Evolutionary conservation across 2,113 vertebrate species (phyloP), one percentile per base, ranked within the genome.

Genomic region (Axis porcinus): DNA sequence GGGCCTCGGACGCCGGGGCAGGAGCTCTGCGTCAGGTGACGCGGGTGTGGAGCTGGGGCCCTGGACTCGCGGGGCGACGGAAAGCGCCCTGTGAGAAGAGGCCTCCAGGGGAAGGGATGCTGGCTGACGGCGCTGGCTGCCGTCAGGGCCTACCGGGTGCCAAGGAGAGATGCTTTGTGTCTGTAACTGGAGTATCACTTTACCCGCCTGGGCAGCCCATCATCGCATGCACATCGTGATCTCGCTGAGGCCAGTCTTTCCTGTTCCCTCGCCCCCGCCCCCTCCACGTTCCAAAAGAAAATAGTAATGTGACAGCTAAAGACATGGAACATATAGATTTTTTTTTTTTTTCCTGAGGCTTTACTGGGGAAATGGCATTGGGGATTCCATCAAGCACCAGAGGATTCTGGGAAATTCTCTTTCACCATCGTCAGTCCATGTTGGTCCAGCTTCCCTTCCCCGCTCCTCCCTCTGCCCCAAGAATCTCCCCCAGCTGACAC

Each of bases 91-190:
- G 30, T 13, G 21, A 79, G 50, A 52, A 13, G 55, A 50, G 28
- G 64, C 40, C n/a, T 64, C 23, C 2, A 0, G 0, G 0, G 40
- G 82, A 58, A 30, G 70, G 0, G 0, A 12, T 7, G 8, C 67
- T 1, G 14, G 7, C 23, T 17, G 15, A 8, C 0, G 6, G 86
- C 2, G 3, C 28, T 0, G 4, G 6, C 11, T 0, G 30, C 28
- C 3, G 5, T 10, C 14, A n/a, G 40, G 43, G 45, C 36, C 54
- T 79, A 10, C 19, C 4, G 4, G 8, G 67, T 28, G 45, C 76
- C 60, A 25, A 36, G 58, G 81, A 30, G 21, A 47, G 10, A 11
- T 13, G 13, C 28, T 45, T 3, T 5, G 3, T 10, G 16, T 16
- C 2, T 40, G 25, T 7, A 6, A 10, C 19, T 64, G 2, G 3